Evolutionary conservation across 2,797 vertebrate species (phyloP).

Genomic region (Acrocephalus scirpaceus): DNA sequence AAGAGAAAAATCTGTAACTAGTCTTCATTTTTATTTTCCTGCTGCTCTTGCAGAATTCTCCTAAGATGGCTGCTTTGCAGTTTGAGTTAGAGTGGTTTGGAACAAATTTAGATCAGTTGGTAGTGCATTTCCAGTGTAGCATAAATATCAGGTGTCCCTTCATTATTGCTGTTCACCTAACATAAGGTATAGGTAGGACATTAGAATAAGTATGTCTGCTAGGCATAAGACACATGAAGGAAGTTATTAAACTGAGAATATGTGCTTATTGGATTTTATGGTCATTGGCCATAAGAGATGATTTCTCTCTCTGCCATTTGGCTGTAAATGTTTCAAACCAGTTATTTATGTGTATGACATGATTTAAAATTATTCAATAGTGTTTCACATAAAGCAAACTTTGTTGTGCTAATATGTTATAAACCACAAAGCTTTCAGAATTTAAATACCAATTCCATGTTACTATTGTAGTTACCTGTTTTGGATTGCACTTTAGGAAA

Average conservation of each 20-base stretch:
- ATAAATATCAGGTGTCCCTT: not conserved
- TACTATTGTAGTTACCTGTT: not conserved
- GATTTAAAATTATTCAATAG: not conserved
- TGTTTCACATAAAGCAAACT: not conserved
- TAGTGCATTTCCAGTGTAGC: not conserved
- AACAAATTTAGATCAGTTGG: not conserved
- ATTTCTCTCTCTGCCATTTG: not conserved
- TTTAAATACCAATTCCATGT: not conserved
- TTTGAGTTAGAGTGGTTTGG: not conserved
- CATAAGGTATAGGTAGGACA: not conserved
- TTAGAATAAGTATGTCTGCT: not conserved
- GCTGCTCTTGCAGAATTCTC: not conserved
- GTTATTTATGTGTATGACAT: rapidly evolving
- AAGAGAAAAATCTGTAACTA: not conserved
- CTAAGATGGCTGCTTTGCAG: not conserved
- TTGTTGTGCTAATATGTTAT: not conserved
- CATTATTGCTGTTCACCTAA: not conserved
- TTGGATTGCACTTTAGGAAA: not conserved
- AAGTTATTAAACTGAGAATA: not conserved
- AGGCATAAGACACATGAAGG: not conserved
- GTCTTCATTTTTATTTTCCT: not conserved
- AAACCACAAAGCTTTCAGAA: not conserved
- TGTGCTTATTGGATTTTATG: not conserved
- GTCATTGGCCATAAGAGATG: not conserved
- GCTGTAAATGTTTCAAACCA: not conserved